Conservation (phyloP, 2,797 vertebrate species). For the Scyliorhinus canicula region DNA sequence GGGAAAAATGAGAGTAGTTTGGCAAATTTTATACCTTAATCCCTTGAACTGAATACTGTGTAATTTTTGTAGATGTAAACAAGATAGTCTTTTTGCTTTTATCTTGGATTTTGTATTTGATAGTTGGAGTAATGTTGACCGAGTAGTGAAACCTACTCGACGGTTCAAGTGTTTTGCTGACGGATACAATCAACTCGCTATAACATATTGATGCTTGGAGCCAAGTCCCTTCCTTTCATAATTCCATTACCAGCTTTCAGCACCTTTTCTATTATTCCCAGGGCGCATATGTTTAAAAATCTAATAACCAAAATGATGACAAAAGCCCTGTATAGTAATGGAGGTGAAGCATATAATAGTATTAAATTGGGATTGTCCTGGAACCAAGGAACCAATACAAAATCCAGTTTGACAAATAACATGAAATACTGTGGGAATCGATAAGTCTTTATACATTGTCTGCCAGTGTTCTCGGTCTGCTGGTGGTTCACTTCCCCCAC, state of each 20-base stretch:
- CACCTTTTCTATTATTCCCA: constrained; percentile 27
- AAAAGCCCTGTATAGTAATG: neutral
- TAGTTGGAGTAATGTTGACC: neutral
- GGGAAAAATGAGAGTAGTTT: neutral
- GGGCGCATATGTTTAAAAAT: neutral
- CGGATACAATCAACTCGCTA: neutral
- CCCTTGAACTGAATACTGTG: neutral
- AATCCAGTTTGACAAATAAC: neutral
- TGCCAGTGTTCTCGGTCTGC: too few species aligned
- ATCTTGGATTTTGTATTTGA: neutral
- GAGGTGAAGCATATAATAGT: neutral
- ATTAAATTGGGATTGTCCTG: neutral
- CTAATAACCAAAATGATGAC: neutral
- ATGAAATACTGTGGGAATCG: too few species aligned
- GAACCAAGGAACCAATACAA: neutral
- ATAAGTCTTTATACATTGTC: too few species aligned
- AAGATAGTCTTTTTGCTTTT: neutral
- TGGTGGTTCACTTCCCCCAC: too few species aligned
- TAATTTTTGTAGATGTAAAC: neutral
- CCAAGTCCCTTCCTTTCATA: constrained; percentile 1
- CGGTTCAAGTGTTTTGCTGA: constrained; percentile 23
- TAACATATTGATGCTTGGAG: neutral
- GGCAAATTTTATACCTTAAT: neutral
- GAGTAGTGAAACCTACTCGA: neutral
- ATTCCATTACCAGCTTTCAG: constrained; percentile 28